Evolutionary conservation across 1,140 invertebrate species (phyloP).

Genomic region (Orius insidiosus): DNA sequence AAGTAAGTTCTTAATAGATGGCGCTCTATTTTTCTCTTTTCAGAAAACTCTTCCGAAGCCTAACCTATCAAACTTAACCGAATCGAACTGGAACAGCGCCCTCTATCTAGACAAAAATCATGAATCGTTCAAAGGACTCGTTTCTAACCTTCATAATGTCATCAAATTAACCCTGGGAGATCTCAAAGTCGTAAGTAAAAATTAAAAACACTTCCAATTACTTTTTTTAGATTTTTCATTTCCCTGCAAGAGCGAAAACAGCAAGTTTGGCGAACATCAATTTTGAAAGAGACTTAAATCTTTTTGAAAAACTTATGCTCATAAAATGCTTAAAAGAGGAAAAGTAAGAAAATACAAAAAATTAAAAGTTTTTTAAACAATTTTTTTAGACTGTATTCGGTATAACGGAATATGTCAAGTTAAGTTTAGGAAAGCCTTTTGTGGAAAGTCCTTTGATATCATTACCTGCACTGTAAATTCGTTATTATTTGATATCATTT

Average conservation of each 20-base stretch:
- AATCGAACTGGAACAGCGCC: constrained; percentile 38
- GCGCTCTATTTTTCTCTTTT: too few species aligned
- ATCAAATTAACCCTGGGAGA: too few species aligned
- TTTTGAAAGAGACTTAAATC: constrained; percentile 34
- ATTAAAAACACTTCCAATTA: too few species aligned
- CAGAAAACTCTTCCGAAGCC: constrained; percentile 34
- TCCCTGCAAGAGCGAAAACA: constrained; percentile 21
- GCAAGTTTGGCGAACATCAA: not conserved
- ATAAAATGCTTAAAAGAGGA: constrained; percentile 63
- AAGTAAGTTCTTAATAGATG: constrained; percentile 20
- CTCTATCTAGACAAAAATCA: constrained; percentile 2
- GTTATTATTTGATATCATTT: not conserved
- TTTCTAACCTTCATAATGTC: too few species aligned
- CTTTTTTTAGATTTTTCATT: constrained; percentile 21
- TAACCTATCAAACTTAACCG: constrained; percentile 30
- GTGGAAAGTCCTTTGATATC: constrained; percentile 56
- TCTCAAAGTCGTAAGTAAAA: too few species aligned
- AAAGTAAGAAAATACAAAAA: constrained; percentile 33
- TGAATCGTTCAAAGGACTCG: not conserved
- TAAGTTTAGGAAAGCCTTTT: constrained; percentile 56
- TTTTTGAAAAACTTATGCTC: constrained; percentile 69
- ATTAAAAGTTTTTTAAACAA: constrained; percentile 1
- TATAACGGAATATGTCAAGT: constrained; percentile 57
- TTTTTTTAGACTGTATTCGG: constrained; percentile 47
- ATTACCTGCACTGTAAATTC: constrained; percentile 46